Conservation (phyloP, 2,888 invertebrate genomes). For the Spialia ferax region DNA sequence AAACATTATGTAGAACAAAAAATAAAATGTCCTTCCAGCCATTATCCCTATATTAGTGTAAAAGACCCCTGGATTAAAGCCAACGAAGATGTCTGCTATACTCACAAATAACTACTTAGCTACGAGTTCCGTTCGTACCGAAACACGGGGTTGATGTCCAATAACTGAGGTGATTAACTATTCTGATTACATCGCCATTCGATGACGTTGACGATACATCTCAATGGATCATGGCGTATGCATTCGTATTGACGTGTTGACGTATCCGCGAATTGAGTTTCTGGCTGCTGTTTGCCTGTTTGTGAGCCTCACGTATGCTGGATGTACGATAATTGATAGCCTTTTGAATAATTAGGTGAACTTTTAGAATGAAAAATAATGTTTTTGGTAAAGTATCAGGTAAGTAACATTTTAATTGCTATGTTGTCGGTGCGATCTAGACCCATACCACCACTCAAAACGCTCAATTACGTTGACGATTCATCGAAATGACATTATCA, state of each 20-base stretch:
- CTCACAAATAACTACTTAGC: constrained; percentile 74
- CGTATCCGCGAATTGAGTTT: constrained; percentile 6
- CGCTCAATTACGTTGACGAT: no score
- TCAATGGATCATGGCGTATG: constrained; percentile 3
- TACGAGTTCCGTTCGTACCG: constrained; percentile 65
- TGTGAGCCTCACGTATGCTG: background rate
- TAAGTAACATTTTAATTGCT: no score
- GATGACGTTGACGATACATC: constrained; percentile 47
- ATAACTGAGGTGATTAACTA: constrained; percentile 54
- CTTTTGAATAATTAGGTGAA: no score
- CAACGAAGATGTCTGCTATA: constrained; percentile 81
- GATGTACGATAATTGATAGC: background rate
- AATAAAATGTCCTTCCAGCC: constrained; percentile 11
- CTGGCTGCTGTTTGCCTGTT: background rate
- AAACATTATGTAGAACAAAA: background rate
- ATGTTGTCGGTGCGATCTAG: no score
- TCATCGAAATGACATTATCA: no score
- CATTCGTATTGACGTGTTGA: constrained; percentile 8
- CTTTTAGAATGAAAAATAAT: no score
- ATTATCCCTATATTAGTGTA: background rate
- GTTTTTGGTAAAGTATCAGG: no score
- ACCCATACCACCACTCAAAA: no score
- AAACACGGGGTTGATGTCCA: constrained; percentile 58
- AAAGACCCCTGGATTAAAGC: constrained; percentile 77
- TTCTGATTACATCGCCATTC: constrained; percentile 49